phyloP scores from a whole-genome alignment of 2,888 invertebrate species.

The Phortica magna region DNA sequence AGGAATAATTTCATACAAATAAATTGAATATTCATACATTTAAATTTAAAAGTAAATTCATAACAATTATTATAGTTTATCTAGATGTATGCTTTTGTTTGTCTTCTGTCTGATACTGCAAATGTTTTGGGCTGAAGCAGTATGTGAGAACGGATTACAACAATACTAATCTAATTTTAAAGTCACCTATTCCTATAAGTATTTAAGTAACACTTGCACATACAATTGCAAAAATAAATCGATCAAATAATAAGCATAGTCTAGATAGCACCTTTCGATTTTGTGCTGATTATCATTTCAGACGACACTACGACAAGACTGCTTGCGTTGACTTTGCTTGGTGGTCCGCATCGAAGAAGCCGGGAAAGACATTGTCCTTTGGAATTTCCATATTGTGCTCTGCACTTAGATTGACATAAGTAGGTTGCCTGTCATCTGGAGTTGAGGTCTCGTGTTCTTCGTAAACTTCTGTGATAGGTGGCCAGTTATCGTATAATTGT shows the following conservation, averaged over 20 bases:
- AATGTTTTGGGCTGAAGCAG: too few relatives aligned
- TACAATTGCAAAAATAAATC: background rate
- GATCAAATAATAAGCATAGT: background rate
- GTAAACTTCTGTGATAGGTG: constrained; percentile 79
- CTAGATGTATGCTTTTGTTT: too few relatives aligned
- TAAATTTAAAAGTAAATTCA: too few relatives aligned
- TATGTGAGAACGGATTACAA: background rate
- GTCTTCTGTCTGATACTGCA: too few relatives aligned
- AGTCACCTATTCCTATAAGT: background rate
- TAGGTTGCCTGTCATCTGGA: constrained; percentile 71
- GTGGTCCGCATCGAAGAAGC: constrained; percentile 75
- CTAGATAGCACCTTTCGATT: constrained; percentile 2
- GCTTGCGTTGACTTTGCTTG: constrained; percentile 34
- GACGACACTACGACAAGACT: background rate
- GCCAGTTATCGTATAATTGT: constrained; percentile 82
- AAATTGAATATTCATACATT: too few relatives aligned
- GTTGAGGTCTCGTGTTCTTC: constrained; percentile 74
- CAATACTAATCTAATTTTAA: constrained; percentile 4
- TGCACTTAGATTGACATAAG: constrained; percentile 79
- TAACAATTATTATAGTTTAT: too few relatives aligned
- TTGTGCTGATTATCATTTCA: background rate
- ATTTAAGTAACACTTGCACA: constrained; percentile 3
- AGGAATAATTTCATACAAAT: too few relatives aligned
- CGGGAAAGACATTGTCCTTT: constrained; percentile 79
- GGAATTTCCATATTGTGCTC: constrained; percentile 79